A percentile compares a stretch with the other conserved stretches of the same genome.
Evolutionary conservation across 2,888 invertebrate genomes (phyloP).

Genomic region (Anticlea derivata): DNA sequence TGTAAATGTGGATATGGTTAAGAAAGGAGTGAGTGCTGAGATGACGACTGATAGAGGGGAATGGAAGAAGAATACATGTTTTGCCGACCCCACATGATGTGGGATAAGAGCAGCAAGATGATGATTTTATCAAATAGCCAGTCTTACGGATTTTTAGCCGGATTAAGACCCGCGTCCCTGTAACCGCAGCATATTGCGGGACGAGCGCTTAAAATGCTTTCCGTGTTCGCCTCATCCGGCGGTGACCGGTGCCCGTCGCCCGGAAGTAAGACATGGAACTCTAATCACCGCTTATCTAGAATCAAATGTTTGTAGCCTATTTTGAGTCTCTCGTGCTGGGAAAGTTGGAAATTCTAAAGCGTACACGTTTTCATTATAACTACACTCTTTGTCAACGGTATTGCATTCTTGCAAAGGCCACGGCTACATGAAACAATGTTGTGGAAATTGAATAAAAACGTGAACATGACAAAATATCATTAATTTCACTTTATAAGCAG

Average conservation of each 20-base stretch:
- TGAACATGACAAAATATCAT: conserved; percentile 56
- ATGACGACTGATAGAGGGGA: too few species aligned
- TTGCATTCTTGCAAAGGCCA: conserved; percentile 25
- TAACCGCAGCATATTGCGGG: conserved; percentile 49
- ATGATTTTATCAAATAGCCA: conserved; percentile 10
- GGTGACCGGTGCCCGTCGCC: conserved; percentile 51
- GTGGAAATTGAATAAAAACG: conserved; percentile 34
- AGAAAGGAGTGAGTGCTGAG: too few species aligned
- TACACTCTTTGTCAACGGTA: conserved; percentile 15
- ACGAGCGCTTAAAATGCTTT: conserved; percentile 80
- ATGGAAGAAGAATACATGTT: too few species aligned
- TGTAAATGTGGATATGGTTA: too few species aligned
- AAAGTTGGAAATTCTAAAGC: conserved; percentile 38
- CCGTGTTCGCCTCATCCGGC: conserved; percentile 77
- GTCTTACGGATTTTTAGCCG: conserved; percentile 16
- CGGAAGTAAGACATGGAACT: conserved; percentile 72
- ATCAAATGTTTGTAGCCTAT: conserved; percentile 50
- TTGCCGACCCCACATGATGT: too few species aligned
- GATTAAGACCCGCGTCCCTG: conserved; percentile 12
- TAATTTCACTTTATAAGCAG: conserved; percentile 69
- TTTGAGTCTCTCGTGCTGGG: conserved; percentile 26
- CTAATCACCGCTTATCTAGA: conserved; percentile 65
- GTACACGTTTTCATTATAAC: conserved; percentile 14
- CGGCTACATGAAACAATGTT: conserved; percentile 26
- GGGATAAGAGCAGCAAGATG: too few species aligned